A percentile compares a stretch with the other conserved stretches of the same genome.
Conservation (phyloP, 2,797 vertebrate genomes). For the Leucoraja ocellata region DNA sequence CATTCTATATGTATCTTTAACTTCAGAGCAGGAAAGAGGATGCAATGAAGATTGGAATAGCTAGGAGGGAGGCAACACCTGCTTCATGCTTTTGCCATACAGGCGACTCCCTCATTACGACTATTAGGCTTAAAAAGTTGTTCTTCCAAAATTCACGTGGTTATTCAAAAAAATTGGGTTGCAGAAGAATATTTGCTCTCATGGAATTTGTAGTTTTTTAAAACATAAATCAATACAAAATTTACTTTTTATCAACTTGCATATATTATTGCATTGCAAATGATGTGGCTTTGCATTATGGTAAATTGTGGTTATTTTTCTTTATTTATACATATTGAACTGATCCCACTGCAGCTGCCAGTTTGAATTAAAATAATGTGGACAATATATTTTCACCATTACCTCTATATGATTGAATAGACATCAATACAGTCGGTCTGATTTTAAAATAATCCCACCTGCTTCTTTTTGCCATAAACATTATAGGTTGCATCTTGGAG, state of each 20-base stretch:
- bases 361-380: background rate
- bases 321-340: background rate
- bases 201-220: no score
- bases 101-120: no score
- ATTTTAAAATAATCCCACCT: background rate
- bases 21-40: constrained; percentile 20
- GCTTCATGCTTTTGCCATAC: background rate
- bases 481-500: background rate
- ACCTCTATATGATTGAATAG: background rate
- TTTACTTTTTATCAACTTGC: no score
- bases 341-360: background rate
- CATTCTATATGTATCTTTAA: constrained; percentile 31
- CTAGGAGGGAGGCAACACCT: background rate
- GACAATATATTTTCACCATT: background rate
- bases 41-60: constrained; percentile 6
- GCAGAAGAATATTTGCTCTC: no score
- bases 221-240: no score
- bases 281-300: no score
- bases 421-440: background rate
- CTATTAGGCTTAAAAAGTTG: no score
- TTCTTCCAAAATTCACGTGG: no score
- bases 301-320: background rate
- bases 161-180: no score
- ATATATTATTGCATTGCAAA: no score
- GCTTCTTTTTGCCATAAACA: background rate